phyloP scores from a whole-genome alignment of 2,888 invertebrate genomes.

The Antheraea assamensis region DNA sequence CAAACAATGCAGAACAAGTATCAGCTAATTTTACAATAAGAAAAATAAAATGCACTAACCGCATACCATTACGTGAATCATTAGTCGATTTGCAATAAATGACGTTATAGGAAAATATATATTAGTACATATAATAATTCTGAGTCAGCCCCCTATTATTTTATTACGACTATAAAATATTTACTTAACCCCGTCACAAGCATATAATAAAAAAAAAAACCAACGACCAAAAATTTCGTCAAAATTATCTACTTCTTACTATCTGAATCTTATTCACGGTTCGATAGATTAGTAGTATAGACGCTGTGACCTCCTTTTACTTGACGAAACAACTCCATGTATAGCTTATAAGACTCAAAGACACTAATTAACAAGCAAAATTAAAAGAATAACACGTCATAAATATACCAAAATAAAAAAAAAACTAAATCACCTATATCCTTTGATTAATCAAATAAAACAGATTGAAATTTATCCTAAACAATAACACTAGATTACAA shows the following conservation, averaged over 20 bases:
- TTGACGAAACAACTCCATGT: conserved; percentile 24
- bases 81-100: background rate
- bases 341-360: conserved; percentile 10
- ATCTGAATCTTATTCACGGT: conserved; percentile 25
- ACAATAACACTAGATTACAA: no score
- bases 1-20: no score
- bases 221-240: conserved; percentile 14
- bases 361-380: background rate
- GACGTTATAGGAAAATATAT: background rate
- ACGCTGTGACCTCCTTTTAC: conserved; percentile 37
- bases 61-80: background rate
- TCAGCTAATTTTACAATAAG: no score
- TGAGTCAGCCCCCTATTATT: background rate
- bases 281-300: conserved; percentile 26
- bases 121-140: background rate
- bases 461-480: no score
- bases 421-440: background rate
- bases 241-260: conserved; percentile 19
- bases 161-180: background rate
- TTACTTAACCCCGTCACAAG: background rate
- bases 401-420: background rate
- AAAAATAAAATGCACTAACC: no score
- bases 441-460: background rate
- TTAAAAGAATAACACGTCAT: background rate
- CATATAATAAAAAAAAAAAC: background rate